Evolutionary conservation across 2,113 vertebrate species (phyloP).

Genomic region (Leucopsar rothschildi): DNA sequence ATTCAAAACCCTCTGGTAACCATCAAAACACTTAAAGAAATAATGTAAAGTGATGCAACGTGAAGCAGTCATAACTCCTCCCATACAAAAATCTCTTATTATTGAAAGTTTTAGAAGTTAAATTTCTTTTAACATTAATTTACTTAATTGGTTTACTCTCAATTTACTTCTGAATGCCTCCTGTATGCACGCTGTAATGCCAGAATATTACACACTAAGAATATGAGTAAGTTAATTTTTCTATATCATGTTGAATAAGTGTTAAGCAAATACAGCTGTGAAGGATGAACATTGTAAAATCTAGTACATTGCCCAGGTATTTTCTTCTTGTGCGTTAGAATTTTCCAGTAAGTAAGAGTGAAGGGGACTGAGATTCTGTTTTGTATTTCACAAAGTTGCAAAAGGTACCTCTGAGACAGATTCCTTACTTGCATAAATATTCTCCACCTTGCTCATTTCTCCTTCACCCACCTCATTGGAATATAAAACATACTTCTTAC

Average conservation of each 20-base stretch:
- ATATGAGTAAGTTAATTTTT: background rate
- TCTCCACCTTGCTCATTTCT: constrained; percentile 16
- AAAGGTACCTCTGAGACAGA: constrained; percentile 25
- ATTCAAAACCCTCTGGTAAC: constrained; percentile 10
- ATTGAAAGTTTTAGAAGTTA: background rate
- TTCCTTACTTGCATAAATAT: constrained; percentile 37
- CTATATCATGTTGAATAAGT: background rate
- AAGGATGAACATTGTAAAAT: background rate
- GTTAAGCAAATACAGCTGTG: constrained; percentile 14
- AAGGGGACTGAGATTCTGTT: background rate
- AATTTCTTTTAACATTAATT: background rate
- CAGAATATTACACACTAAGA: background rate
- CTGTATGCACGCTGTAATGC: background rate
- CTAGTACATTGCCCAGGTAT: background rate
- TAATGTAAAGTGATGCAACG: background rate
- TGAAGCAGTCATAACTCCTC: background rate
- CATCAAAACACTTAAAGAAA: constrained; percentile 5
- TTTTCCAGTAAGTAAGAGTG: background rate
- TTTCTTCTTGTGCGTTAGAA: background rate
- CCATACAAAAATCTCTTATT: background rate
- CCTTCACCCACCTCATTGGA: constrained; percentile 3
- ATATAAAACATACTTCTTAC: constrained; percentile 48
- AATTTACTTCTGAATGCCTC: background rate
- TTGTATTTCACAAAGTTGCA: background rate
- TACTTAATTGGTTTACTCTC: background rate